A percentile compares a stretch with the other conserved stretches of the same genome.
These are phyloP conservation scores for Pungitius pungitius DNA, from an alignment of 2,113 vertebrate genomes.

Conservation along the genomic window DNA sequence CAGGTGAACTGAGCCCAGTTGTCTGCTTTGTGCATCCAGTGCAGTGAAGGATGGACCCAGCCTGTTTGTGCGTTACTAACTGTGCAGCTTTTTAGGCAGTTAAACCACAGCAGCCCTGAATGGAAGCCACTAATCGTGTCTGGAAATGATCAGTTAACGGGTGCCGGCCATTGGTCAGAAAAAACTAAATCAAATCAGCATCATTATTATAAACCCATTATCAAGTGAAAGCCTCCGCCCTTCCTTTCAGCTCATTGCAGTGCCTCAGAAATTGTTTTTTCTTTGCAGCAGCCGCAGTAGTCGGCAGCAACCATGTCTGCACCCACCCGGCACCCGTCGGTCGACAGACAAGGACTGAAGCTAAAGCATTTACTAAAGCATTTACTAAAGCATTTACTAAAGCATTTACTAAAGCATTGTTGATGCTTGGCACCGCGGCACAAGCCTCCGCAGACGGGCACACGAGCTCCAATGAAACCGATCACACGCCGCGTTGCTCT, in stretches of 20 bases:
- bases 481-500: not conserved
- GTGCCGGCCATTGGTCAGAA: not conserved
- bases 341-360: not conserved
- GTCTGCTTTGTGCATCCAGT: not conserved
- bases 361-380: not conserved
- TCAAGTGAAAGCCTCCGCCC: not conserved
- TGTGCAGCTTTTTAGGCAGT: not conserved
- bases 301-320: not conserved
- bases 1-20: not conserved
- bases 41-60: not conserved
- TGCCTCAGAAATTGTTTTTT: not conserved
- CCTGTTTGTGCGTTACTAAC: not conserved
- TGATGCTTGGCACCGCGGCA: not conserved
- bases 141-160: not conserved
- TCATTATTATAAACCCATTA: not conserved
- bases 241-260: not conserved
- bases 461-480: not conserved
- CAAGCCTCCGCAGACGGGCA: not conserved
- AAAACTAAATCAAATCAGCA: not conserved
- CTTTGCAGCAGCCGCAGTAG: not conserved
- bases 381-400: not conserved
- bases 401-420: not conserved
- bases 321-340: too few species aligned
- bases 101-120: not conserved
- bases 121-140: not conserved